Conservation (phyloP, 23 tunicate species). For the Halocynthia roretzi region DNA sequence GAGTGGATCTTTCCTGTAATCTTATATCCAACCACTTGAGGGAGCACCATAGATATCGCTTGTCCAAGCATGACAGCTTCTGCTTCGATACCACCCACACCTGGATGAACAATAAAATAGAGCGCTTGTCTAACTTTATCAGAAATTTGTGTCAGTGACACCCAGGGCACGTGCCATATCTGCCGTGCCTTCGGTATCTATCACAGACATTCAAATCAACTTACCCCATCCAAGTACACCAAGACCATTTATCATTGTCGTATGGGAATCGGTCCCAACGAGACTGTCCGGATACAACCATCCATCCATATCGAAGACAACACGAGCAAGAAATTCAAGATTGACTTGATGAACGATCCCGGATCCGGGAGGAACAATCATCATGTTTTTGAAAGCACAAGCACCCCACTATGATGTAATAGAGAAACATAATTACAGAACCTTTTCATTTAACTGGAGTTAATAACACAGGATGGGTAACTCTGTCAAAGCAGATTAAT, state of each 20-base stretch:
- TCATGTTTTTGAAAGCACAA: constrained; percentile 72
- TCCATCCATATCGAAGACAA: constrained; percentile 61
- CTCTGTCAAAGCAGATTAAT: background rate
- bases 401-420: constrained; percentile 92
- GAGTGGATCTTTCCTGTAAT: constrained; percentile 74
- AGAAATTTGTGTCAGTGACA: too few relatives aligned
- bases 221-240: constrained; percentile 99
- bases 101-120: constrained; percentile 8
- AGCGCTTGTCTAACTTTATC: too few relatives aligned
- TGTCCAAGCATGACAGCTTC: constrained; percentile 99
- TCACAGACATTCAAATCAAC: background rate
- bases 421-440: too few relatives aligned
- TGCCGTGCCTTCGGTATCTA: too few relatives aligned
- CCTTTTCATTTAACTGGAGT: too few relatives aligned
- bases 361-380: constrained; percentile 94
- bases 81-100: constrained; percentile 99
- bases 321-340: constrained; percentile 92
- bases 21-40: constrained; percentile 95
- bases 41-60: constrained; percentile 95
- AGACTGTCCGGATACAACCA: constrained; percentile 92
- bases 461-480: background rate
- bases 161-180: too few relatives aligned
- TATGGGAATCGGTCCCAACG: constrained; percentile 98
- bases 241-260: constrained; percentile 98
- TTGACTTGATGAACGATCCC: constrained; percentile 99